These are phyloP conservation scores for Siniperca scherzeri DNA, from an alignment of 2,797 vertebrate species.

Conservation along the genomic window DNA sequence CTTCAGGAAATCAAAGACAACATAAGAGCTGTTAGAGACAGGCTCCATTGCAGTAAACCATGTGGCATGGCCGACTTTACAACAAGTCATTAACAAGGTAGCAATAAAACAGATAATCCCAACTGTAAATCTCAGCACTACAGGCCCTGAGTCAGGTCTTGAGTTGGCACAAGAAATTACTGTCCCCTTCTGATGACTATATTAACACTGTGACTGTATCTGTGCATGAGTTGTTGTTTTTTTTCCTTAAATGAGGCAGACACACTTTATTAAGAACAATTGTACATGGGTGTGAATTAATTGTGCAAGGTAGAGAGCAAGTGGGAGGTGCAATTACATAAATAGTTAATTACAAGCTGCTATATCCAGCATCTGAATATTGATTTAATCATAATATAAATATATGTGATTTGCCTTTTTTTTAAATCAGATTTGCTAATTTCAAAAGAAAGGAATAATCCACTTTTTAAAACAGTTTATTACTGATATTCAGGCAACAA, in stretches of 20 bases:
- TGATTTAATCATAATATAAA: not conserved
- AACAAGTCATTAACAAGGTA: constrained; percentile 42
- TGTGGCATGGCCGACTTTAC: constrained; percentile 26
- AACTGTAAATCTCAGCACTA: constrained; percentile 48
- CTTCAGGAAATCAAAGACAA: not conserved
- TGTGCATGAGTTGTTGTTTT: not conserved
- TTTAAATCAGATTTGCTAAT: not conserved
- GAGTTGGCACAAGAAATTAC: constrained; percentile 29
- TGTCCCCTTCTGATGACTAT: constrained; percentile 31
- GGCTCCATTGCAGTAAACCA: constrained; percentile 7
- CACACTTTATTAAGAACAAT: not conserved
- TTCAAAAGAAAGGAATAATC: not conserved
- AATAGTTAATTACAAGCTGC: not conserved
- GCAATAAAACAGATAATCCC: constrained; percentile 48
- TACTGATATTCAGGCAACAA: not conserved
- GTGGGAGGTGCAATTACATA: not conserved
- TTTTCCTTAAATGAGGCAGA: not conserved
- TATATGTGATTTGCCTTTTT: not conserved
- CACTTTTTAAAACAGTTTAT: not conserved
- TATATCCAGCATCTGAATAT: not conserved
- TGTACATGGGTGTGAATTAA: not conserved
- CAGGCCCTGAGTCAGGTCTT: constrained; percentile 47
- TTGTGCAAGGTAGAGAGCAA: not conserved
- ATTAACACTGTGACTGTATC: constrained; percentile 22
- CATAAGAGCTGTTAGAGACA: not conserved